These are phyloP conservation scores for Apoderus coryli DNA, from an alignment of 2,888 invertebrate species.

Conservation along the genomic window DNA sequence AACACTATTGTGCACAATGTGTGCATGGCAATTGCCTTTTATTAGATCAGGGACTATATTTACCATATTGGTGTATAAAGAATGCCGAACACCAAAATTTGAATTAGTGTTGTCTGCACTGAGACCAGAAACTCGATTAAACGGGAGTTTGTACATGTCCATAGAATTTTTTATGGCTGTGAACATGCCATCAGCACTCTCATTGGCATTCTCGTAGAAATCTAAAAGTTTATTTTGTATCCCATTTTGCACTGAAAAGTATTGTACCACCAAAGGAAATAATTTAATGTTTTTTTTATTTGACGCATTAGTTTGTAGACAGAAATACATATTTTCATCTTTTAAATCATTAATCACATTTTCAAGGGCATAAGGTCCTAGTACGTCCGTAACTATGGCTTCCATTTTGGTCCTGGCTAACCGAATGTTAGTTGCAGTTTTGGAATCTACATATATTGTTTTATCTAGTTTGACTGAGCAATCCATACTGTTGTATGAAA, in stretches of 20 bases:
- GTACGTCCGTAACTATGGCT: constrained; percentile 7
- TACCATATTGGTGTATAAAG: constrained; percentile 15
- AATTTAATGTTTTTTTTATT: constrained; percentile 19
- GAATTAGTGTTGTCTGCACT: constrained; percentile 25
- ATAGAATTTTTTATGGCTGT: constrained; percentile 17
- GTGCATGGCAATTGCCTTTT: constrained; percentile 18
- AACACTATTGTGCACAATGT: constrained; percentile 19
- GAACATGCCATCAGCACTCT: constrained; percentile 16
- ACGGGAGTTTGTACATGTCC: constrained; percentile 17
- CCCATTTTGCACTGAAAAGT: constrained; percentile 14
- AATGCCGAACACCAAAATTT: constrained; percentile 21
- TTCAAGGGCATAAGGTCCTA: constrained; percentile 8
- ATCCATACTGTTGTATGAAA: constrained; percentile 22
- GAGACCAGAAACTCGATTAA: constrained; percentile 21
- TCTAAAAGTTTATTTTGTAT: constrained; percentile 17
- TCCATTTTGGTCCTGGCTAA: constrained; percentile 10
- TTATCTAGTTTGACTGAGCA: constrained; percentile 14
- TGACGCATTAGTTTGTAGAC: constrained; percentile 18
- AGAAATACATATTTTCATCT: too few species aligned
- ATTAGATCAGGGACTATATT: constrained; percentile 13
- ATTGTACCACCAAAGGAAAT: constrained; percentile 16
- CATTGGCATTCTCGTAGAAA: constrained; percentile 16
- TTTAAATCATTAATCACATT: constrained; percentile 11
- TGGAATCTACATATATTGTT: constrained; percentile 12
- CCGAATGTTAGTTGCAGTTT: constrained; percentile 7